Conservation (phyloP, 2,888 invertebrate species). For the Xiphydria camelus region DNA sequence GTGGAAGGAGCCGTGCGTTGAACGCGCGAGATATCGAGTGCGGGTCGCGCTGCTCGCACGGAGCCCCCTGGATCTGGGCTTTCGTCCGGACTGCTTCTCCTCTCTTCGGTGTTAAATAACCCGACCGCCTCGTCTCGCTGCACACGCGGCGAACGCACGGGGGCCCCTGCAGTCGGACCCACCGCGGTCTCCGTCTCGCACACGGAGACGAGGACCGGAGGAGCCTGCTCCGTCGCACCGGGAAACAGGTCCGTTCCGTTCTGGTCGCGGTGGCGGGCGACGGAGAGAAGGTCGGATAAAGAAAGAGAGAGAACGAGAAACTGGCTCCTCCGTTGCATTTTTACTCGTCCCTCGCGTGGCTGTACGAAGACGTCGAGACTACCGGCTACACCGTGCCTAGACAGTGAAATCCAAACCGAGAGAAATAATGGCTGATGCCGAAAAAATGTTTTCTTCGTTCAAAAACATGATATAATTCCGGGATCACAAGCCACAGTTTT, state of each 20-base stretch:
- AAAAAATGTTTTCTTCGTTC: too few species aligned
- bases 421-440: too few species aligned
- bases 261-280: neutral
- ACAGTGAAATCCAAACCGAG: too few species aligned
- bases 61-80: neutral
- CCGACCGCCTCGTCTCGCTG: neutral
- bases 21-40: constrained; percentile 10
- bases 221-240: neutral
- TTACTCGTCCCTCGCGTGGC: neutral
- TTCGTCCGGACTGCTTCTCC: too few species aligned
- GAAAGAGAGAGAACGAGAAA: neutral
- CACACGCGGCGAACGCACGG: neutral
- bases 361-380: too few species aligned
- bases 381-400: too few species aligned
- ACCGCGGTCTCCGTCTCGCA: neutral
- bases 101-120: constrained; percentile 3
- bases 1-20: constrained; percentile 7
- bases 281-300: neutral
- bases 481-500: too few species aligned
- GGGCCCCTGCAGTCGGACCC: neutral
- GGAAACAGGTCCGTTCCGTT: neutral
- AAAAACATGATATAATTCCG: too few species aligned
- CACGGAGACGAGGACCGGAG: too few species aligned
- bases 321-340: neutral
- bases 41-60: constrained; percentile 4